Evolutionary conservation across 2,113 vertebrate genomes (phyloP).

Genomic region (Myodes glareolus): DNA sequence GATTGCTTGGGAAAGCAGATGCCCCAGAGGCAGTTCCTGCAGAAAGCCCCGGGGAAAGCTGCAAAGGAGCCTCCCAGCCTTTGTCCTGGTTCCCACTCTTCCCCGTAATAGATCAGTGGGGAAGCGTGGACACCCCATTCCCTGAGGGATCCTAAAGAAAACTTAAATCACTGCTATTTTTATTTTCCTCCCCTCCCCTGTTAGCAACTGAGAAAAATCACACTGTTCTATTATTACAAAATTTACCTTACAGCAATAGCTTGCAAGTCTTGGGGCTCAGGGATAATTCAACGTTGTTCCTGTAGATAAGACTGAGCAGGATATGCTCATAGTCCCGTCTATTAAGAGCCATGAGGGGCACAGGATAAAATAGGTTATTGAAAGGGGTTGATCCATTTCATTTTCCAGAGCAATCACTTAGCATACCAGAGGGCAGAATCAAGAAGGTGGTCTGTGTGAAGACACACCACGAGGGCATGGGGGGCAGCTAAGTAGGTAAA

Average conservation of each 20-base stretch:
- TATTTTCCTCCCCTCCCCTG: background rate
- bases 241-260: conserved; percentile 35
- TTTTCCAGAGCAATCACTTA: conserved; percentile 15
- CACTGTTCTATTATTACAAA: conserved; percentile 52
- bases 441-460: background rate
- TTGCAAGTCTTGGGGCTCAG: conserved; percentile 9
- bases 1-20: conserved; percentile 66
- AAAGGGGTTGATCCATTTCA: conserved; percentile 32
- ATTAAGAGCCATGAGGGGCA: background rate
- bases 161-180: conserved; percentile 22
- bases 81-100: conserved; percentile 10
- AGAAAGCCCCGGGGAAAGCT: conserved; percentile 6
- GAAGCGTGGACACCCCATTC: background rate
- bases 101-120: background rate
- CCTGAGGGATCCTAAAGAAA: background rate
- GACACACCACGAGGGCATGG: background rate
- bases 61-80: background rate
- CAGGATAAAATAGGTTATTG: conserved; percentile 36
- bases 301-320: background rate
- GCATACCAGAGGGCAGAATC: background rate
- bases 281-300: background rate
- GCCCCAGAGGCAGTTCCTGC: conserved; percentile 21
- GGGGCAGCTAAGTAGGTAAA: background rate
- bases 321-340: background rate
- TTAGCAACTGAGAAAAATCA: conserved; percentile 60